Conservation (phyloP, 2,113 vertebrate genomes). For the Microtus ochrogaster region DNA sequence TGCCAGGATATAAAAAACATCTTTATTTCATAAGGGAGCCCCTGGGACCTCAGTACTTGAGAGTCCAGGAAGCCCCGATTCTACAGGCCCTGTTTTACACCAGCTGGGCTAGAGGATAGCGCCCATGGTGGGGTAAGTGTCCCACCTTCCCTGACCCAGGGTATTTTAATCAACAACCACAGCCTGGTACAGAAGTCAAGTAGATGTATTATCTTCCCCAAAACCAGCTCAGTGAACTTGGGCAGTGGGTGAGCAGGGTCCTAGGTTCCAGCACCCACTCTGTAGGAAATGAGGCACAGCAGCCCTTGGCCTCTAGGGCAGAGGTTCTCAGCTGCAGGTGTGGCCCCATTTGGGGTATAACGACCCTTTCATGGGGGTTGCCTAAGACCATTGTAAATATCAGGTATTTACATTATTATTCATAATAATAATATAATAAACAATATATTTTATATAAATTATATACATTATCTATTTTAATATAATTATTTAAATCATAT, state of each 20-base stretch:
- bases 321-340: background rate
- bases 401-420: too few species aligned
- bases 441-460: too few species aligned
- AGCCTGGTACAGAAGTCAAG: background rate
- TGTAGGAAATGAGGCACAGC: background rate
- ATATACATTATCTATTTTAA: too few species aligned
- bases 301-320: background rate
- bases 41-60: background rate
- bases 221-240: background rate
- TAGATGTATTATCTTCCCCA: background rate
- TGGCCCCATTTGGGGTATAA: background rate
- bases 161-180: background rate
- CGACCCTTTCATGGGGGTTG: background rate
- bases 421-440: too few species aligned
- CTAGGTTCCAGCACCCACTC: background rate
- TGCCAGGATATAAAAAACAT: background rate
- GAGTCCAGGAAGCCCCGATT: background rate
- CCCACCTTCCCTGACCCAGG: background rate
- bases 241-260: background rate
- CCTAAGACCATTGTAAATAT: background rate
- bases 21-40: background rate
- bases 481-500: too few species aligned
- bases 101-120: background rate
- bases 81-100: background rate
- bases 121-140: background rate